Conservation (phyloP, 2,797 vertebrate genomes). For the Phrynocephalus forsythii region DNA sequence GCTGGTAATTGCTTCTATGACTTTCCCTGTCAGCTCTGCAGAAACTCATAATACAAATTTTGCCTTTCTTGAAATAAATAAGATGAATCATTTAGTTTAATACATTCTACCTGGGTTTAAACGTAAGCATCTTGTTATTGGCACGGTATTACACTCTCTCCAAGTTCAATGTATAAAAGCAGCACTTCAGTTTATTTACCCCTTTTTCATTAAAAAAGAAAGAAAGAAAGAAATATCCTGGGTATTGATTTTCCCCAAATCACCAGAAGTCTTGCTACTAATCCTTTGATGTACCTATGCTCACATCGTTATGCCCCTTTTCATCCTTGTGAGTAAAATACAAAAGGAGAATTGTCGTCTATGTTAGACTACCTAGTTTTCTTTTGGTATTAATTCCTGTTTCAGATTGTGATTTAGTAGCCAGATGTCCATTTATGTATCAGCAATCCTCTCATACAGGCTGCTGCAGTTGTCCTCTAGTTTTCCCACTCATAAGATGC, state of each 20-base stretch:
- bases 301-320: neutral
- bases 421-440: neutral
- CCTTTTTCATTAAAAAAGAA: neutral
- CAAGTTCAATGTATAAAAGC: neutral
- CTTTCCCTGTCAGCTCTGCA: neutral
- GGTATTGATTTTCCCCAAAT: too few relatives aligned
- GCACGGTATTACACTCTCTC: neutral
- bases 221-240: too few relatives aligned
- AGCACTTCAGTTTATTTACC: neutral
- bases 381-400: neutral
- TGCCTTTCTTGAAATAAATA: neutral
- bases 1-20: neutral
- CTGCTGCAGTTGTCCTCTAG: neutral
- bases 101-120: neutral
- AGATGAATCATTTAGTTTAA: neutral
- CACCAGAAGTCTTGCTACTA: too few relatives aligned
- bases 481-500: too few relatives aligned
- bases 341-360: neutral
- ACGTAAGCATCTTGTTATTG: neutral
- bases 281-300: neutral
- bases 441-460: neutral
- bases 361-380: neutral
- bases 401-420: neutral
- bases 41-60: neutral
- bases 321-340: neutral